Conservation (phyloP, 2,888 invertebrate species). For the Noctuana brunneofusca region DNA sequence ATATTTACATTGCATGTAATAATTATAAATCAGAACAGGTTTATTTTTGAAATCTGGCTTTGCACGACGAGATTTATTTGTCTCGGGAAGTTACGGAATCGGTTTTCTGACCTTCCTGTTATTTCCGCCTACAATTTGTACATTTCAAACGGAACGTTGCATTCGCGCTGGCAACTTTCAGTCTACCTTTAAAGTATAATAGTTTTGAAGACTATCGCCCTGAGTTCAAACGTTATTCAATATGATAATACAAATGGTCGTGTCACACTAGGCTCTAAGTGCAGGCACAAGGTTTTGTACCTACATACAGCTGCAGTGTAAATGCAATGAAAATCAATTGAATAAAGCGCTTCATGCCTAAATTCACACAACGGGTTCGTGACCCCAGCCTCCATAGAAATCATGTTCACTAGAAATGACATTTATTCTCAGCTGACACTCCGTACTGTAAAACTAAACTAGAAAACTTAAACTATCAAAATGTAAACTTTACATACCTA, state of each 20-base stretch:
- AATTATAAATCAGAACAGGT: too few relatives aligned
- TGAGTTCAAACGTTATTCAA: too few relatives aligned
- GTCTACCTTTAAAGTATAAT: too few relatives aligned
- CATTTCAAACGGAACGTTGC: background rate
- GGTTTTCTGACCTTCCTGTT: background rate
- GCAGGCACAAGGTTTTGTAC: background rate
- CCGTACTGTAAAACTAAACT: too few relatives aligned
- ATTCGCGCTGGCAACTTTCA: background rate
- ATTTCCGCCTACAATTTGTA: background rate
- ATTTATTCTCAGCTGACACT: too few relatives aligned
- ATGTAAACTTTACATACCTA: too few relatives aligned
- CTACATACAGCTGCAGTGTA: background rate
- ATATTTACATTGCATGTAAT: too few relatives aligned
- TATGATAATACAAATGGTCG: too few relatives aligned
- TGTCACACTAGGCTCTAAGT: background rate
- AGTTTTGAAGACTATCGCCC: too few relatives aligned
- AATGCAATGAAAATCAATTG: constrained; percentile 1
- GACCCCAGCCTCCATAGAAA: background rate
- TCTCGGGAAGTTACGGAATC: background rate
- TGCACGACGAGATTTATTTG: too few relatives aligned
- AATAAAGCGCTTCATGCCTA: background rate
- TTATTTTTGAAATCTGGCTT: too few relatives aligned
- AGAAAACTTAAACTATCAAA: too few relatives aligned
- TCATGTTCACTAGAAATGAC: background rate
- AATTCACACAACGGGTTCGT: constrained; percentile 3